A percentile compares a stretch with the other conserved stretches of the same genome.
These are phyloP conservation scores for Cottus gobio DNA, from an alignment of 2,113 vertebrate genomes.

Conservation along the genomic window DNA sequence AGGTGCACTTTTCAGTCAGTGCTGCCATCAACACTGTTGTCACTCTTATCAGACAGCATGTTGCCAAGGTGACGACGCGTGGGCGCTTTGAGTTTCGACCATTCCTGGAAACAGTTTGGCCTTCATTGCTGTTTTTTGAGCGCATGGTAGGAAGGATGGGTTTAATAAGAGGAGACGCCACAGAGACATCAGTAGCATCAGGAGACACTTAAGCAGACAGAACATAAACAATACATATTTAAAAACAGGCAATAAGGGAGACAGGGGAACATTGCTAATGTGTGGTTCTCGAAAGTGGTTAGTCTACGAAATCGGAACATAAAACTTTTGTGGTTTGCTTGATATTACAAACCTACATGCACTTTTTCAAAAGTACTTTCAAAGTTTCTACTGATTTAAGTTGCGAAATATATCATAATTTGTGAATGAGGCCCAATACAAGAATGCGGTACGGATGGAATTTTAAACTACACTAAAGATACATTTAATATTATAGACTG, in stretches of 20 bases:
- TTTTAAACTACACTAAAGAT: not conserved
- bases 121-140: conserved; percentile 28
- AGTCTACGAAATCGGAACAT: not conserved
- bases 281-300: not conserved
- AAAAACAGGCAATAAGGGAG: not conserved
- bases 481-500: no score
- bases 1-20: not conserved
- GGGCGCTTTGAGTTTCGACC: conserved; percentile 27
- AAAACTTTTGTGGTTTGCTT: not conserved
- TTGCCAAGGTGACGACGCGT: conserved; percentile 26
- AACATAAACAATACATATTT: not conserved
- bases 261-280: not conserved
- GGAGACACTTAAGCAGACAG: not conserved
- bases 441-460: not conserved
- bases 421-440: not conserved
- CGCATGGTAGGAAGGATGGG: not conserved
- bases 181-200: not conserved
- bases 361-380: not conserved
- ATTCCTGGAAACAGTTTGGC: conserved; percentile 52
- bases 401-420: not conserved
- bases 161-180: conserved; percentile 2
- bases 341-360: not conserved
- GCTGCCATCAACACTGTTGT: not conserved
- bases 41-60: not conserved
- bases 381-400: not conserved